These are phyloP conservation scores for Lates japonicus DNA, from an alignment of 2,797 vertebrate genomes.

Conservation along the genomic window DNA sequence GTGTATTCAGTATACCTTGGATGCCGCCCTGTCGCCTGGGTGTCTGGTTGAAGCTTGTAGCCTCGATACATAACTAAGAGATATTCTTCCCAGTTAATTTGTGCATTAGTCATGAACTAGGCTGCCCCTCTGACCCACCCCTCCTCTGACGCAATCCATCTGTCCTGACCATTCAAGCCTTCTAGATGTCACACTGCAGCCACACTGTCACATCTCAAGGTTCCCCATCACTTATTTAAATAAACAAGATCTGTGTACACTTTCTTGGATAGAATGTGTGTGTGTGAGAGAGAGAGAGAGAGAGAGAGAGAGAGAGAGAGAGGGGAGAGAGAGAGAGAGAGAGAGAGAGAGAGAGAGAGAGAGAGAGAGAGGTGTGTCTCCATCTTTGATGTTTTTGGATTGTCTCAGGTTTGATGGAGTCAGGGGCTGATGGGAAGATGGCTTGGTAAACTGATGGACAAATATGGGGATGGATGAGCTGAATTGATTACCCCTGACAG, in stretches of 20 bases:
- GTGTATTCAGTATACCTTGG: neutral
- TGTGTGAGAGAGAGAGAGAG: neutral
- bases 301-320: neutral
- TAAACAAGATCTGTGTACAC: conserved; percentile 5
- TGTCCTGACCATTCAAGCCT: conserved; percentile 13
- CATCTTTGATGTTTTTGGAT: conserved; percentile 7
- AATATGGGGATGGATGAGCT: conserved; percentile 26
- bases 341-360: no score
- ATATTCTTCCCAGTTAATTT: conserved; percentile 46
- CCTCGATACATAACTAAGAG: conserved; percentile 33
- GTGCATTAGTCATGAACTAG: conserved; percentile 42
- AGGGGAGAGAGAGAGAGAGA: no score
- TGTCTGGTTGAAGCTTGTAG: neutral
- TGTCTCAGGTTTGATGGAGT: conserved; percentile 26
- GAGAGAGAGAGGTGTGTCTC: neutral
- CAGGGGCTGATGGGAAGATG: conserved; percentile 8
- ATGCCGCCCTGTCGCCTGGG: neutral
- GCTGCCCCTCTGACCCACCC: neutral
- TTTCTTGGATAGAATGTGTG: neutral
- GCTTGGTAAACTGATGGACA: conserved; percentile 11
- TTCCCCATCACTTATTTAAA: conserved; percentile 29
- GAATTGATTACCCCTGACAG: conserved; percentile 16
- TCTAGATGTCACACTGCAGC: conserved; percentile 48
- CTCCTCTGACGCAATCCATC: conserved; percentile 34
- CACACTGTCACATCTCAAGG: conserved; percentile 46